Percentiles rank a stretch among this genome's conserved stretches.
Evolutionary conservation across 92 coral and sea anemone species (phyloP).

Genomic region (Porites divaricata): DNA sequence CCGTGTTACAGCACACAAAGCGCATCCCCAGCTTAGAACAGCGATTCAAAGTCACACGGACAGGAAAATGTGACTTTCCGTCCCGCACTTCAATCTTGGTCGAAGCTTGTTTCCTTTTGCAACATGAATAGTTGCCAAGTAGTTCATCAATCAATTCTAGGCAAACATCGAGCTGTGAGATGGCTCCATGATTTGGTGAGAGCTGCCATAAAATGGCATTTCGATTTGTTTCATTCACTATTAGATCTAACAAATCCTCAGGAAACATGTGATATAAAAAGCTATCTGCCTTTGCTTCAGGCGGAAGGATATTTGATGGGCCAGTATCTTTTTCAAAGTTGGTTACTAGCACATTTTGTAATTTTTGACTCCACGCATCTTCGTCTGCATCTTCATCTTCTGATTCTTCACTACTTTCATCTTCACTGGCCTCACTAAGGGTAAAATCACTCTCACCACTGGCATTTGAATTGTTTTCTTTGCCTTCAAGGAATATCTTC

Average conservation of each 20-base stretch:
- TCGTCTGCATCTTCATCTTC: not conserved
- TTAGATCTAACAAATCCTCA: slow-evolving; percentile 22
- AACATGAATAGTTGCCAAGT: slow-evolving; percentile 6
- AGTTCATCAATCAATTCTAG: slow-evolving; percentile 31
- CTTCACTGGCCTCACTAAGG: slow-evolving; percentile 31
- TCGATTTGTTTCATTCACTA: slow-evolving; percentile 38
- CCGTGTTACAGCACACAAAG: not conserved
- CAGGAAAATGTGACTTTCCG: no score
- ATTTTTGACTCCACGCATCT: no score
- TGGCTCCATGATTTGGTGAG: slow-evolving; percentile 27
- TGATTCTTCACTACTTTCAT: not conserved
- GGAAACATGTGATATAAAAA: slow-evolving; percentile 15
- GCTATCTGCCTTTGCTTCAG: not conserved
- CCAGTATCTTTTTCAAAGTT: not conserved
- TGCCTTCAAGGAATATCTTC: slow-evolving; percentile 14
- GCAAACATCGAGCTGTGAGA: slow-evolving; percentile 20
- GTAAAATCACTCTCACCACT: slow-evolving; percentile 38
- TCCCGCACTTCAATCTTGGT: no score
- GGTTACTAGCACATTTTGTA: no score
- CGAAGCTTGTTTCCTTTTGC: no score
- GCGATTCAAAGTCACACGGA: not conserved
- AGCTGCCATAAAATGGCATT: slow-evolving; percentile 41
- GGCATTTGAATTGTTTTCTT: slow-evolving; percentile 10
- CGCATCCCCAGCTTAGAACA: no score
- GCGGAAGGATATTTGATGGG: slow-evolving; percentile 8